Percentiles rank a stretch among this genome's conserved stretches.
These are phyloP conservation scores for Karalla daura DNA, from an alignment of 2,797 vertebrate species.

Conservation along the genomic window DNA sequence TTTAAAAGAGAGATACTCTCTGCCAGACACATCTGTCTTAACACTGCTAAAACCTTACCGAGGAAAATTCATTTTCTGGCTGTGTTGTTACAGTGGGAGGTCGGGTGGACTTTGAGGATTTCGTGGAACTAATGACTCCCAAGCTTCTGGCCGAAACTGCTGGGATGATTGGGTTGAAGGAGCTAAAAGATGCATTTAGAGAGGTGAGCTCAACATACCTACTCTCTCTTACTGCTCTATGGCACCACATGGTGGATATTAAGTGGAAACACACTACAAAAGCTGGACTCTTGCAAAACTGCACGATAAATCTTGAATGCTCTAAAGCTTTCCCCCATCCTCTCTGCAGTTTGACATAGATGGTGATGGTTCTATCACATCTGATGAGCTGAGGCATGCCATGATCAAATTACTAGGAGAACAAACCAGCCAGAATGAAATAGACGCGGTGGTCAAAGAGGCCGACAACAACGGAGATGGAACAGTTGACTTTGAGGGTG, in stretches of 20 bases:
- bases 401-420: conserved; percentile 93
- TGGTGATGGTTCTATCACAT: conserved; percentile 93
- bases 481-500: conserved; percentile 96
- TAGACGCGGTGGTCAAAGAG: conserved; percentile 92
- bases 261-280: conserved; percentile 1
- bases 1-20: background rate
- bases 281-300: background rate
- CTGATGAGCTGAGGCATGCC: conserved; percentile 89
- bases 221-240: conserved; percentile 12
- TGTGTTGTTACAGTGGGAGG: conserved; percentile 76
- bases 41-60: too few relatives aligned
- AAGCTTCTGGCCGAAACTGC: conserved; percentile 85
- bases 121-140: conserved; percentile 84
- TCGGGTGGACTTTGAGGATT: conserved; percentile 84
- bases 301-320: background rate
- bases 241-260: conserved; percentile 37
- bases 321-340: too few relatives aligned
- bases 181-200: conserved; percentile 84
- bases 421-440: conserved; percentile 88
- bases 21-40: background rate
- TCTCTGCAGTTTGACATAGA: conserved; percentile 94
- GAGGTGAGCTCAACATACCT: conserved; percentile 67
- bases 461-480: conserved; percentile 95
- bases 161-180: conserved; percentile 85
- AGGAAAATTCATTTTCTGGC: too few relatives aligned